Conservation (phyloP, 2,113 vertebrate species). For the Onychostruthus taczanowskii region DNA sequence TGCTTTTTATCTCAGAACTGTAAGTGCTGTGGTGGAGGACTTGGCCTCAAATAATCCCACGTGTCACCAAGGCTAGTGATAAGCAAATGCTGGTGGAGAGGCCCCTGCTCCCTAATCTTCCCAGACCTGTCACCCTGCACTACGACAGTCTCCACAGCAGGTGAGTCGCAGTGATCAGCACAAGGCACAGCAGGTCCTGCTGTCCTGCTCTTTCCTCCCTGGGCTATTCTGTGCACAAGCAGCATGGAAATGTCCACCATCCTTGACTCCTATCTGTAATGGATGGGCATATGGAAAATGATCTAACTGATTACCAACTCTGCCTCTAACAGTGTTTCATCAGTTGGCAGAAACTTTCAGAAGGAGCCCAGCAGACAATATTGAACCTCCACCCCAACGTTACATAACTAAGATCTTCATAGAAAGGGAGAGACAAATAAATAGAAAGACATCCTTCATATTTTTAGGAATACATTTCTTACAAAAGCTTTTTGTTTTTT, state of each 20-base stretch:
- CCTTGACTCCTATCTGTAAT: neutral
- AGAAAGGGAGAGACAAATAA: neutral
- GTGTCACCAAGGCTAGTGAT: neutral
- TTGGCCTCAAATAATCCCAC: constrained; percentile 8
- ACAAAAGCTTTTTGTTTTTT: neutral
- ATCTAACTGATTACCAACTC: neutral
- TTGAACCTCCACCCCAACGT: neutral
- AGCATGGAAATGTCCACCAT: neutral
- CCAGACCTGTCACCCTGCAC: neutral
- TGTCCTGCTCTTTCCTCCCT: neutral
- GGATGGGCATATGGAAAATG: neutral
- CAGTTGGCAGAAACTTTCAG: neutral
- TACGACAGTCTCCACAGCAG: neutral
- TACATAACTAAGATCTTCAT: neutral
- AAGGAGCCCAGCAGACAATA: neutral
- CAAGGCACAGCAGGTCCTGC: neutral
- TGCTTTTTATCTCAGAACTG: neutral
- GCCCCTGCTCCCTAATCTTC: neutral
- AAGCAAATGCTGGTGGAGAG: neutral
- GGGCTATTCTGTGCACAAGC: neutral
- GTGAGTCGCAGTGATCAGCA: fast-evolving
- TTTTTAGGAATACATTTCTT: neutral
- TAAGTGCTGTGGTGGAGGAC: neutral
- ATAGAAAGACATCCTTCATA: neutral
- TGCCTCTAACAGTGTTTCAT: neutral